These are phyloP conservation scores for Microtus pennsylvanicus DNA, from an alignment of 2,113 vertebrate genomes.

Conservation along the genomic window DNA sequence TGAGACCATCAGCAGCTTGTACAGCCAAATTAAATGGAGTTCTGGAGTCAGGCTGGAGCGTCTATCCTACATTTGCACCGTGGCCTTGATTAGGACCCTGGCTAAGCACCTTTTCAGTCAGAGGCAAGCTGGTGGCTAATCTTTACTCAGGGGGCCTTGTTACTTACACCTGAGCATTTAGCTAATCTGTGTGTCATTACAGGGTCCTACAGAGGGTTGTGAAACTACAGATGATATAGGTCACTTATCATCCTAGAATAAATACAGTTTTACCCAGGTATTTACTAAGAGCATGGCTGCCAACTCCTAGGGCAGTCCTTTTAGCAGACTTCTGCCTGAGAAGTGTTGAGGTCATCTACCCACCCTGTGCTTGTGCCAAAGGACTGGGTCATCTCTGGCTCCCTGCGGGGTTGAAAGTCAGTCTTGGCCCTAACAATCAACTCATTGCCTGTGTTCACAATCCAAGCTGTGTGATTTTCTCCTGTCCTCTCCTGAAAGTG, in stretches of 20 bases:
- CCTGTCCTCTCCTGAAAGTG: neutral
- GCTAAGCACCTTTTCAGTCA: neutral
- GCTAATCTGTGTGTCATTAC: neutral
- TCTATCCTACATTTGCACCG: neutral
- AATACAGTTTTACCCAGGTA: neutral
- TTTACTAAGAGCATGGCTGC: neutral
- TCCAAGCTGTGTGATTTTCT: neutral
- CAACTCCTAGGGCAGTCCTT: neutral
- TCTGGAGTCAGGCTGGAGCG: slow-evolving; percentile 29
- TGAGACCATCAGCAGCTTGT: slow-evolving; percentile 48
- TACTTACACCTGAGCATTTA: neutral
- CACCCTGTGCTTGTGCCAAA: neutral
- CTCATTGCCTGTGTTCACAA: neutral
- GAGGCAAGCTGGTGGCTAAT: neutral
- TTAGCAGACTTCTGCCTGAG: neutral
- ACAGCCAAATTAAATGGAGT: slow-evolving; percentile 40
- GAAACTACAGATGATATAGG: neutral
- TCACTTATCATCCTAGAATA: slow-evolving; percentile 8
- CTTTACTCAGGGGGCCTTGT: slow-evolving; percentile 6
- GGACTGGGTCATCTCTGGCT: neutral
- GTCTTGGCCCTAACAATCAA: neutral
- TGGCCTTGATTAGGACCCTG: slow-evolving; percentile 13
- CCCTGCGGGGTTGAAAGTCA: neutral
- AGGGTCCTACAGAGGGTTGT: neutral
- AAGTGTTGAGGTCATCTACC: neutral